Conservation (phyloP, 2,113 vertebrate genomes). For the Callipepla squamata region DNA sequence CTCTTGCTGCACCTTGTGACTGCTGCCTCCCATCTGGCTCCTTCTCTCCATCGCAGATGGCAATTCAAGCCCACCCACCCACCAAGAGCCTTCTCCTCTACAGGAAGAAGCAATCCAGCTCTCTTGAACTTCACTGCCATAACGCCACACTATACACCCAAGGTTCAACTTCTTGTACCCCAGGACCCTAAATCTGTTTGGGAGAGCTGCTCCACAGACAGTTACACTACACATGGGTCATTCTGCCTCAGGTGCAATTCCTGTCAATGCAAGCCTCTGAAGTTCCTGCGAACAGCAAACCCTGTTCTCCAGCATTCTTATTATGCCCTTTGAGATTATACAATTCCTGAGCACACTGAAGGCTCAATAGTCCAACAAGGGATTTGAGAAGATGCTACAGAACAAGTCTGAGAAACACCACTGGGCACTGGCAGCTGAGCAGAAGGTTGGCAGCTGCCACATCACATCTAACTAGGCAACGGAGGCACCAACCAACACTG, state of each 20-base stretch:
- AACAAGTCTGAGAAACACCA: neutral
- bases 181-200: neutral
- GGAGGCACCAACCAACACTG: neutral
- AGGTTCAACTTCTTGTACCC: neutral
- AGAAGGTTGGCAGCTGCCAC: neutral
- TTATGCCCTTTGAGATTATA: neutral
- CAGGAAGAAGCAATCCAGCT: neutral
- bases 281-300: accelerated
- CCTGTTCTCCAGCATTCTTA: neutral
- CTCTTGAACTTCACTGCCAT: neutral
- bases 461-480: too few species aligned
- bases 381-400: neutral
- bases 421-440: neutral
- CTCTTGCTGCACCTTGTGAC: neutral
- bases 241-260: neutral
- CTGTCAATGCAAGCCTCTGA: neutral
- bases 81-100: neutral
- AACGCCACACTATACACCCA: accelerated
- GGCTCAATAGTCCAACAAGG: neutral
- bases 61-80: neutral
- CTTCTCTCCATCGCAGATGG: neutral
- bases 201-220: neutral
- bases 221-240: neutral
- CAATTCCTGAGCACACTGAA: neutral
- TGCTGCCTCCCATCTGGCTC: neutral